Conservation (phyloP, 2,888 invertebrate species). For the Phasia obesa region DNA sequence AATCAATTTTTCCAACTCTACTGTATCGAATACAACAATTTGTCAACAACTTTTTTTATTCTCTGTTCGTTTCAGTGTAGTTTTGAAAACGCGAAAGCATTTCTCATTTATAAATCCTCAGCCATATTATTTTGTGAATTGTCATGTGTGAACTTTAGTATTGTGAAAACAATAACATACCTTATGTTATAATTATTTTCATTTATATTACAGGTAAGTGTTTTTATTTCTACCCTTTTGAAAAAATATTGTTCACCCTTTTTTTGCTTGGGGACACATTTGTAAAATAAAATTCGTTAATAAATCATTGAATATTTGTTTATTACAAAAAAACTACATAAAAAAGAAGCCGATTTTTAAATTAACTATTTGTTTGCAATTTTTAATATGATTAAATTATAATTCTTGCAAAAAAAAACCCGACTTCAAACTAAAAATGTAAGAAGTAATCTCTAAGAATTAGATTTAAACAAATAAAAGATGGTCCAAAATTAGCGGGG, state of each 20-base stretch:
- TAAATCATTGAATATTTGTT: too few relatives aligned
- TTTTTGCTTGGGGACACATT: neutral
- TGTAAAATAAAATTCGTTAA: too few relatives aligned
- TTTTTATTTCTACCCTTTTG: conserved; percentile 13
- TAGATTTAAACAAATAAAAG: too few relatives aligned
- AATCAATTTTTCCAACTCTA: neutral
- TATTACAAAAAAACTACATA: too few relatives aligned
- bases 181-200: conserved; percentile 64
- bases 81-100: conserved; percentile 13
- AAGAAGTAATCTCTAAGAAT: too few relatives aligned
- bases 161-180: conserved; percentile 61
- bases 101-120: conserved; percentile 30
- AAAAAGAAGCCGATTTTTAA: too few relatives aligned
- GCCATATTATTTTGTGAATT: conserved; percentile 53
- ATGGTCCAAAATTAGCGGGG: too few relatives aligned
- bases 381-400: too few relatives aligned
- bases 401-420: too few relatives aligned
- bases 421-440: too few relatives aligned
- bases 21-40: conserved; percentile 49
- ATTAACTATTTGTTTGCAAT: too few relatives aligned
- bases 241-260: conserved; percentile 17
- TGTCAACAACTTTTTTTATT: conserved; percentile 63
- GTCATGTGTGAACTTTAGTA: conserved; percentile 70
- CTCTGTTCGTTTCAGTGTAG: neutral
- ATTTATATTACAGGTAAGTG: conserved; percentile 53